These are phyloP conservation scores for Corydoras sp. DNA, from an alignment of 2,113 vertebrate genomes.

Conservation along the genomic window DNA sequence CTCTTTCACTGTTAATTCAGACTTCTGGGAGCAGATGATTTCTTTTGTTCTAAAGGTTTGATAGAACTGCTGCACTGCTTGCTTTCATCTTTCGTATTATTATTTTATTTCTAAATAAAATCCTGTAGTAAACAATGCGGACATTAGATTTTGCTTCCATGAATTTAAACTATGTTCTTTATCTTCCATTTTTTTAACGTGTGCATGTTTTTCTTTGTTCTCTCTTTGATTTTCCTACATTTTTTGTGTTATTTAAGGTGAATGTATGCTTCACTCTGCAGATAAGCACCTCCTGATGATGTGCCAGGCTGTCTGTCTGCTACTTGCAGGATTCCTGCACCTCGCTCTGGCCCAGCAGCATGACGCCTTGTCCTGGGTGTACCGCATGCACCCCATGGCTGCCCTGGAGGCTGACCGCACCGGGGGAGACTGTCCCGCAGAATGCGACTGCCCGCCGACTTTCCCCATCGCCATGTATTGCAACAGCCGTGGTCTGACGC, in stretches of 20 bases:
- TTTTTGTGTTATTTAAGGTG: neutral
- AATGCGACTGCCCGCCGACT: constrained; percentile 87
- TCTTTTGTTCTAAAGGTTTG: neutral
- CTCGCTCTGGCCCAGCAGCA: constrained; percentile 60
- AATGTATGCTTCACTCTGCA: constrained; percentile 3
- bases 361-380: constrained; percentile 77
- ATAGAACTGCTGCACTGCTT: neutral
- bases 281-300: constrained; percentile 51
- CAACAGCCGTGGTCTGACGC: constrained; percentile 77
- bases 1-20: neutral
- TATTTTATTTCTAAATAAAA: too few relatives aligned
- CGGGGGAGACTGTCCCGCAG: constrained; percentile 74
- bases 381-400: constrained; percentile 59
- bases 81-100: too few relatives aligned
- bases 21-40: neutral
- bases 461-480: constrained; percentile 93
- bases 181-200: neutral
- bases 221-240: neutral
- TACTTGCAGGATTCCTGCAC: constrained; percentile 60
- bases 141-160: neutral
- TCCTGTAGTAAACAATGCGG: too few relatives aligned
- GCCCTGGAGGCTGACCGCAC: constrained; percentile 48
- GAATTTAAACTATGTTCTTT: neutral
- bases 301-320: constrained; percentile 63
- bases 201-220: neutral